Base-by-base conservation (phyloP, 2,797 vertebrate genomes). In the Calcarius lapponicus region DNA sequence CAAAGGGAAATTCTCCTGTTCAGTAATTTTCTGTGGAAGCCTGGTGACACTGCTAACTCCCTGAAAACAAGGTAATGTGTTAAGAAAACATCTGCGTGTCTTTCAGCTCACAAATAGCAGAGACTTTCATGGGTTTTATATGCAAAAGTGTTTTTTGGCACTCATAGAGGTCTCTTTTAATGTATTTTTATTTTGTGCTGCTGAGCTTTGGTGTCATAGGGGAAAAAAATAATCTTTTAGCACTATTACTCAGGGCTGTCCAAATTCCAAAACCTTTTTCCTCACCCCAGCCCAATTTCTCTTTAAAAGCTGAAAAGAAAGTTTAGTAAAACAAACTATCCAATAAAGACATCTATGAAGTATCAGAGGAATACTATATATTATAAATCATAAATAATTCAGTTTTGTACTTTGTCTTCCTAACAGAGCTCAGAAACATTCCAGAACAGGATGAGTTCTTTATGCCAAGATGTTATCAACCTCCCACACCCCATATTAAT, bases 281-380 rank as follows among this genome's bases (percentile, higher is more conserved):
- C 20, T 14, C 2, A 5, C 3, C 11, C 7, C 2, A 1, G 9
- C 11, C 54, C 32, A 22, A n/a, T 56, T n/a, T 56, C 32, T 56
- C 13, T n/a, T 56, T 7, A 56, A n/a, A 56, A 56, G 54, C 20
- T 56, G 54, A 56, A 56, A 56, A 56, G n/a, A 22, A 56, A 56
- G 53, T 54, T 54, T 32, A 54, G 32, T 15, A n/a, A 56, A n/a
- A n/a, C 20, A n/a, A n/a, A 22, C 54, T 56, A 3, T 22, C 32
- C 13, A 56, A n/a, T 14, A n/a, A 56, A 56, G 20, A 15, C 10
- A 56, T 14, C 54, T 56, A n/a, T n/a, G 54, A 56, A 56, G 54
- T 22, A 56, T 56, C 54, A 56, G 20, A 56, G 32, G 54, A 20
- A 56, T n/a, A 22, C 32, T 56, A 10, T 10, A 56, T n/a, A 22